Evolutionary conservation across 2,888 invertebrate genomes (phyloP).

Genomic region (Cheilosia pagana): DNA sequence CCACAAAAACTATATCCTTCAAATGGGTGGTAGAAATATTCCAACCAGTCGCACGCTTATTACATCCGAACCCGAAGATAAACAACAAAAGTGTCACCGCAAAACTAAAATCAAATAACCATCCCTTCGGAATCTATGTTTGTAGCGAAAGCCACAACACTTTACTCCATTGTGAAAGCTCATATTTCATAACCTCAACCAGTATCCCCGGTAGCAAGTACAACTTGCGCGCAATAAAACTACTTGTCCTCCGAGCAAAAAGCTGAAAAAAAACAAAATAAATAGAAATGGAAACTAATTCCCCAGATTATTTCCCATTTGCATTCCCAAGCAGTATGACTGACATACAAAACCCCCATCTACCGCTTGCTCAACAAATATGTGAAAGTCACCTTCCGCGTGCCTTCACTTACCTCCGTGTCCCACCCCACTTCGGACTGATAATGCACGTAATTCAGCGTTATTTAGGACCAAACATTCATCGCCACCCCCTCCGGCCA

Average conservation of each 20-base stretch:
- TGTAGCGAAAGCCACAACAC: slow-evolving; percentile 5
- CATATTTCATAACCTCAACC: slow-evolving; percentile 39
- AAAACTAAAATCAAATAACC: slow-evolving; percentile 13
- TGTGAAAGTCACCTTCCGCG: slow-evolving; percentile 65
- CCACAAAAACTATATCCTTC: no score
- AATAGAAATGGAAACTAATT: slow-evolving; percentile 33
- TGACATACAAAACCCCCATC: slow-evolving; percentile 39
- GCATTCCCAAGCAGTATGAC: slow-evolving; percentile 18
- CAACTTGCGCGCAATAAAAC: slow-evolving; percentile 26
- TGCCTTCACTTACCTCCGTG: slow-evolving; percentile 46
- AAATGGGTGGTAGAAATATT: no score
- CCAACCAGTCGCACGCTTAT: not conserved
- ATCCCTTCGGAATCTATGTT: slow-evolving; percentile 1
- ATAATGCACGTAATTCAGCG: slow-evolving; percentile 66
- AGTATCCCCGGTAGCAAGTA: slow-evolving; percentile 2
- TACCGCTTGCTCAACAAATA: slow-evolving; percentile 51
- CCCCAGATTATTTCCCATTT: slow-evolving; percentile 51
- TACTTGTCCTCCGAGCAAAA: slow-evolving; percentile 10
- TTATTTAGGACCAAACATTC: slow-evolving; percentile 65
- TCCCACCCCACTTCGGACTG: slow-evolving; percentile 19
- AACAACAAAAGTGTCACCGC: slow-evolving; percentile 10
- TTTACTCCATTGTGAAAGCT: slow-evolving; percentile 5
- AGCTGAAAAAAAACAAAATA: slow-evolving; percentile 1
- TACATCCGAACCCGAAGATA: no score
- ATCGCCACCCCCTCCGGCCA: slow-evolving; percentile 43